Percentiles rank a stretch among this genome's conserved stretches.
phyloP scores from a whole-genome alignment of 2,113 vertebrate species.

The Erythrocebus patas region DNA sequence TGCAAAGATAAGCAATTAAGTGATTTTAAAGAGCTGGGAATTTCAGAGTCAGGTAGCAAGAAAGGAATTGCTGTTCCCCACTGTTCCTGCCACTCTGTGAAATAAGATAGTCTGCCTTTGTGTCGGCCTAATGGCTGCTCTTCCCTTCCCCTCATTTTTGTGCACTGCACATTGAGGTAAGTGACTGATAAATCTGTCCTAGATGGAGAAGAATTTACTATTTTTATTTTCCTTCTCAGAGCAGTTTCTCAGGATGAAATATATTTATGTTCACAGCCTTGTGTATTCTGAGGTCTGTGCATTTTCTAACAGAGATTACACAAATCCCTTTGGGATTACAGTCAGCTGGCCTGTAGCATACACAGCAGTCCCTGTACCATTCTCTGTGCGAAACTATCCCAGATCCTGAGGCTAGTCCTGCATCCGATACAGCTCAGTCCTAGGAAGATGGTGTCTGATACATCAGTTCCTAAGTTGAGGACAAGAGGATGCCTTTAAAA shows the following conservation, averaged over 20 bases:
- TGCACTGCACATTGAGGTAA: background rate
- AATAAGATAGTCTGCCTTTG: conserved; percentile 41
- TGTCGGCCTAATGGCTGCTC: conserved; percentile 21
- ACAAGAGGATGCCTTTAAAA: background rate
- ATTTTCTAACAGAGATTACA: conserved; percentile 29
- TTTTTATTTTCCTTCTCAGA: conserved; percentile 43
- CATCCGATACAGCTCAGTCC: background rate
- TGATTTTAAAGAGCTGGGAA: conserved; percentile 24
- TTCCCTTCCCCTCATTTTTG: background rate
- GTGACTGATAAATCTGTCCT: conserved; percentile 34
- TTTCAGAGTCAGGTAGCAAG: conserved; percentile 46
- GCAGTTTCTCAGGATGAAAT: conserved; percentile 30
- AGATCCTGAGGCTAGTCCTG: background rate
- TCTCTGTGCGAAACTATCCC: background rate
- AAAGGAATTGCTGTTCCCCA: background rate
- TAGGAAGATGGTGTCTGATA: background rate
- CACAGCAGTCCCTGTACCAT: background rate
- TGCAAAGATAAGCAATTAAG: conserved; percentile 30
- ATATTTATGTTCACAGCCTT: background rate
- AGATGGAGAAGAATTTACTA: background rate
- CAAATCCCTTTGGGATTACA: background rate
- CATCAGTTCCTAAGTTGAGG: background rate
- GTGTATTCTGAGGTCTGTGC: background rate
- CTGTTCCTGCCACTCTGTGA: conserved; percentile 49
- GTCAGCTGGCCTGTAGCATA: background rate